phyloP scores from a whole-genome alignment of 1,140 invertebrate species.

The Sycobia sp. region DNA sequence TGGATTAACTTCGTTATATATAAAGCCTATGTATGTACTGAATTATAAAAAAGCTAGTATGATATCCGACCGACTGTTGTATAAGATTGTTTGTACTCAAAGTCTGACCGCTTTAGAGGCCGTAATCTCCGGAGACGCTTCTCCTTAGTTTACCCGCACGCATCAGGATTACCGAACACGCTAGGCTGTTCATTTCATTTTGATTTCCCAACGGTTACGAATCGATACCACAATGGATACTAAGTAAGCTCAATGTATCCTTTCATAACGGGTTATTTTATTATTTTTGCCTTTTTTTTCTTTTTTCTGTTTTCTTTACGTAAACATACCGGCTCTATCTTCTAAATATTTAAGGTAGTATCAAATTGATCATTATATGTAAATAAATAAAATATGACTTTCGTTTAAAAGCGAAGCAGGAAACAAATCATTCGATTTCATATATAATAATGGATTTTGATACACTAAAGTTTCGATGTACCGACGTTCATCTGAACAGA shows the following conservation, averaged over 20 bases:
- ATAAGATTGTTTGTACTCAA: constrained; percentile 2
- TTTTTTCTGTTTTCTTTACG: background rate
- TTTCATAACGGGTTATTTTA: constrained; percentile 2
- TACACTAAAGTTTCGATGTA: no score
- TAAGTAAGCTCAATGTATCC: constrained; percentile 8
- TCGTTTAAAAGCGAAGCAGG: no score
- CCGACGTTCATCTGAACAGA: no score
- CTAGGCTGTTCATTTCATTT: constrained; percentile 4
- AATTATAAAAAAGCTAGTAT: no score
- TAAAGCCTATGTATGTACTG: no score
- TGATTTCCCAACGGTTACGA: constrained; percentile 17
- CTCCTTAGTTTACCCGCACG: background rate
- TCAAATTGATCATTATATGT: no score
- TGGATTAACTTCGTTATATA: no score
- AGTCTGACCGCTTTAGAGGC: constrained; percentile 4
- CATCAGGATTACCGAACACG: constrained; percentile 1
- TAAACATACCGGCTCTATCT: background rate
- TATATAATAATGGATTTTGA: no score
- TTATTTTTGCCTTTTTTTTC: constrained; percentile 8
- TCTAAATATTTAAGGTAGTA: no score
- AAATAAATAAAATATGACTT: no score
- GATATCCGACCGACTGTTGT: background rate
- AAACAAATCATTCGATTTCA: no score
- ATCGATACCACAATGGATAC: constrained; percentile 17
- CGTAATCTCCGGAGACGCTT: background rate